Conservation (phyloP, 2,113 vertebrate genomes). For the Phaethon lepturus region DNA sequence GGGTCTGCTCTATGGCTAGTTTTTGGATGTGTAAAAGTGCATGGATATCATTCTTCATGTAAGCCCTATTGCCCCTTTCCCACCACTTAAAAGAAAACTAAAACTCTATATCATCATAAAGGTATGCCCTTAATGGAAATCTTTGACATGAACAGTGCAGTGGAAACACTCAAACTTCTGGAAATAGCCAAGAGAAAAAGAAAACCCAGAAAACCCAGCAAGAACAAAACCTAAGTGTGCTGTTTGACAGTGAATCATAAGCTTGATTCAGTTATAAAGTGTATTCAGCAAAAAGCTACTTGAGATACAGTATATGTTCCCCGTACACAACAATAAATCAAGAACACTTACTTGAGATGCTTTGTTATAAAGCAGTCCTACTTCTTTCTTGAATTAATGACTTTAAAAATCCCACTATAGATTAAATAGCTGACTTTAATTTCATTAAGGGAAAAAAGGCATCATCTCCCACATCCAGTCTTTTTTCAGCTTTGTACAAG, state of each 20-base stretch:
- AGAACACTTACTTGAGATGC: slow-evolving; percentile 6
- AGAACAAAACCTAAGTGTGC: neutral
- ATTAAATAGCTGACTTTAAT: slow-evolving; percentile 66
- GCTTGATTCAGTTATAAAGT: slow-evolving; percentile 42
- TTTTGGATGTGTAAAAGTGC: neutral
- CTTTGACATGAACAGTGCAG: neutral
- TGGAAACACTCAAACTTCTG: slow-evolving; percentile 21
- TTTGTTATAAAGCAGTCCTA: slow-evolving; percentile 59
- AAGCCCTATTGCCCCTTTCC: neutral
- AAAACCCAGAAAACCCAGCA: neutral
- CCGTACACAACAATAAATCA: slow-evolving; percentile 59
- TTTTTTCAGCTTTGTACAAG: neutral
- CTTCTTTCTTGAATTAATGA: slow-evolving; percentile 63
- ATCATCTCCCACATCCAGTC: neutral
- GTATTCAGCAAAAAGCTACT: slow-evolving; percentile 37
- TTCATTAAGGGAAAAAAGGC: slow-evolving; percentile 36
- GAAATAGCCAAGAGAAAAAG: neutral
- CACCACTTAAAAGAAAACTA: slow-evolving; percentile 7
- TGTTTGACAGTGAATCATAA: neutral
- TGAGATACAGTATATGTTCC: neutral
- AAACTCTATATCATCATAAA: neutral
- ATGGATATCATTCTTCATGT: neutral
- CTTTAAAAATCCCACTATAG: slow-evolving; percentile 55
- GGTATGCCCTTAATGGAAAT: slow-evolving; percentile 27
- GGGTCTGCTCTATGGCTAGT: neutral